Evolutionary conservation across 2,797 vertebrate genomes (phyloP), one percentile per base, ranked within the genome.

Genomic region (Salarias fasciatus): DNA sequence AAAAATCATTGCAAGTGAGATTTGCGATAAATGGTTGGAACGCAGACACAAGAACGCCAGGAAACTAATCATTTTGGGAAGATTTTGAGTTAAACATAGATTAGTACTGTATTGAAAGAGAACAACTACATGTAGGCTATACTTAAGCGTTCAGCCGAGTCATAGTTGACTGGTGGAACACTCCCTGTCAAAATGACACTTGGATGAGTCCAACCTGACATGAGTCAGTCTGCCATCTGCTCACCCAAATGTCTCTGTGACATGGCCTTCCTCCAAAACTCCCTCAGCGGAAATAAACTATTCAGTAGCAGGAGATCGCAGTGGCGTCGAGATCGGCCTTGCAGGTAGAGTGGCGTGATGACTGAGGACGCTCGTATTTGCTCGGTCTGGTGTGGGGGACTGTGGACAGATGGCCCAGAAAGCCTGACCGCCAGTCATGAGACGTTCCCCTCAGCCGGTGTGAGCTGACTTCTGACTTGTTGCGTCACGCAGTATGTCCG

Each of bases 341-440:
- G 56, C 56, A 78, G 61, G 71, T 66, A 52, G 18, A 51, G 47
- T 35, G 6, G 18, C 1, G 36, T 64, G 42, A 60, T 40, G 35
- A 37, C 11, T 1, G 38, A 68, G 41, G 63, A 53, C 12, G 36
- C 36, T 12, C 45, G 36, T 15, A 12, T 65, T 41, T 35, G 33
- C 35, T 35, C 33, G 33, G 33, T 33, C 33, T 24, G 31, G 53
- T 43, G 58, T 62, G 12, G 5, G 63, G 51, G 51, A 18, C 53
- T 46, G 48, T 53, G 11, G 63, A 74, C 85, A 84, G 83, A 83
- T 82, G 80, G 72, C 62, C 50, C 57, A 38, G 56, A 63, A 53
- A 78, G 62, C 3, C 52, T 63, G 60, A 72, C 65, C 45, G 69
- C 72, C 72, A 63, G 53, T 75, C 60, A 38, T 40, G 33, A 77